A percentile compares a stretch with the other conserved stretches of the same genome.
Conservation (phyloP, 53 echinoderm and acorn worm genomes). For the Paracentrotus lividus region DNA sequence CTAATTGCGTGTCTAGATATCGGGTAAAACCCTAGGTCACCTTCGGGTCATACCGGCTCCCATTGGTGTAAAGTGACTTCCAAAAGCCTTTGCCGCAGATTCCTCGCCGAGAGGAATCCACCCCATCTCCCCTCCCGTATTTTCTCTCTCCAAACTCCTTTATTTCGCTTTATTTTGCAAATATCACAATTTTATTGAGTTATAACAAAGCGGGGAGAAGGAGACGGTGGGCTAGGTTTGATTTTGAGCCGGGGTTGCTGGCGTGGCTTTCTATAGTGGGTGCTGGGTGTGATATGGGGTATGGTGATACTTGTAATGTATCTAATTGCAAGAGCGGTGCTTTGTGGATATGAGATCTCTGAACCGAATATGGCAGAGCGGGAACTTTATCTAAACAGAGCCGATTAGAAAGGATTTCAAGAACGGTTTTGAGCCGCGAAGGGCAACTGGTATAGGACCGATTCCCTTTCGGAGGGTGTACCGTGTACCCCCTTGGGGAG, state of each 20-base stretch:
- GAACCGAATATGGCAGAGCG: conserved; percentile 52
- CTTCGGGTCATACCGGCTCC: conserved; percentile 59
- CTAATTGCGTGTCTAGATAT: conserved; percentile 73
- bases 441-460: conserved; percentile 23
- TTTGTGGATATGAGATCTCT: conserved; percentile 51
- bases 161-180: conserved; percentile 17
- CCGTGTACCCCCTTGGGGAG: conserved; percentile 6
- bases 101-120: neutral
- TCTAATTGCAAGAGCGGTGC: conserved; percentile 65
- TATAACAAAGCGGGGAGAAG: conserved; percentile 9
- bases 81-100: conserved; percentile 63
- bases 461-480: conserved; percentile 17
- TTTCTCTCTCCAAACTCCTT: neutral
- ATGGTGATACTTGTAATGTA: conserved; percentile 66
- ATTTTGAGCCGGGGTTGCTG: conserved; percentile 36
- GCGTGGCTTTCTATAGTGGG: conserved; percentile 26
- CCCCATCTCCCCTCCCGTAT: neutral
- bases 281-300: conserved; percentile 45
- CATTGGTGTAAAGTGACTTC: conserved; percentile 73
- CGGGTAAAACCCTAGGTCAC: conserved; percentile 64
- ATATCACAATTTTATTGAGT: conserved; percentile 37
- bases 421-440: conserved; percentile 26
- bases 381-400: conserved; percentile 65
- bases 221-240: neutral
- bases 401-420: conserved; percentile 69